A percentile compares a stretch with the other conserved stretches of the same genome.
These are phyloP conservation scores for Suillia variegata DNA, from an alignment of 2,888 invertebrate genomes.

Conservation along the genomic window DNA sequence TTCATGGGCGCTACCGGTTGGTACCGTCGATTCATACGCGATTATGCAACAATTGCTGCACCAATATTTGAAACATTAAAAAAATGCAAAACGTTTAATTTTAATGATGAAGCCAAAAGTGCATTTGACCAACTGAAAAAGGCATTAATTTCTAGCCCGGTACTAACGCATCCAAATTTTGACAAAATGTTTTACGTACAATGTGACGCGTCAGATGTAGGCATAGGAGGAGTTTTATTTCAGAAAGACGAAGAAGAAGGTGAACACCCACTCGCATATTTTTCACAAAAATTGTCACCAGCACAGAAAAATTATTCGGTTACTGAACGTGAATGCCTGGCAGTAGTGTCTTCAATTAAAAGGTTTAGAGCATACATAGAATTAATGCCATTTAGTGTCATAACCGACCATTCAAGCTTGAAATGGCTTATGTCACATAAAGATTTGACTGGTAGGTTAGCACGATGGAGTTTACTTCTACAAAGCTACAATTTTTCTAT, in stretches of 20 bases:
- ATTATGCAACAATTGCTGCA: conserved; percentile 8
- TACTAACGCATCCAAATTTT: conserved; percentile 21
- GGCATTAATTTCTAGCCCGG: too few species aligned
- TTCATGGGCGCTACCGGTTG: conserved; percentile 21
- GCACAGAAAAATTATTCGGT: conserved; percentile 16
- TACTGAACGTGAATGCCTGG: conserved; percentile 26
- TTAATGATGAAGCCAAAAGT: neutral
- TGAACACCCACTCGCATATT: conserved; percentile 15
- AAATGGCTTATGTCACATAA: conserved; percentile 37
- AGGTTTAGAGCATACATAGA: conserved; percentile 28
- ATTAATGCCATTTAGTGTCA: conserved; percentile 14
- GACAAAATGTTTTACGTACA: conserved; percentile 19
- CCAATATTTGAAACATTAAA: conserved; percentile 18
- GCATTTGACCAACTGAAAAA: too few species aligned
- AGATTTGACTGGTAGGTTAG: conserved; percentile 37
- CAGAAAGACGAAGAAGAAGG: conserved; percentile 3
- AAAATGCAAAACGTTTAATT: conserved; percentile 3
- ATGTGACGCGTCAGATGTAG: conserved; percentile 23
- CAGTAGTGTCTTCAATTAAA: conserved; percentile 18
- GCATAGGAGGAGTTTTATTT: conserved; percentile 18
- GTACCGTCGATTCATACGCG: too few species aligned
- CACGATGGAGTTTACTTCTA: conserved; percentile 36
- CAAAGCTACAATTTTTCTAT: conserved; percentile 30
- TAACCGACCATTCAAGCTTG: conserved; percentile 38
- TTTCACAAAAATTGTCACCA: conserved; percentile 21